Evolutionary conservation across 2,888 invertebrate genomes (phyloP), one percentile per base, ranked within the genome.

Genomic region (Mechanitis messenoides): DNA sequence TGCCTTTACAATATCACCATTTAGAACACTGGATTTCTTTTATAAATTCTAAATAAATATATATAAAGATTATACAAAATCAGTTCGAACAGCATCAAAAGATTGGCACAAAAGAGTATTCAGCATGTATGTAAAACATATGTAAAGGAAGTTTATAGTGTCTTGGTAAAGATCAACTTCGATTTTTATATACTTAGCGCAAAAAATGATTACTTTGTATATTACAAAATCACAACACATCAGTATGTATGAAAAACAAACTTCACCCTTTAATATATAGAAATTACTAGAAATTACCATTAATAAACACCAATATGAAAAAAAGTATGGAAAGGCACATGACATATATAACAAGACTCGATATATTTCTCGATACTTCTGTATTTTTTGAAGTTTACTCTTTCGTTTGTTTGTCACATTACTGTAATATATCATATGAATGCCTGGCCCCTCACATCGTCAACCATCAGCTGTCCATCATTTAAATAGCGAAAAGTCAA

Each of bases 91-190:
- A 67, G 70, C 70, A 74, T 70, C 69, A 65, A 33, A 66, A 69
- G 74, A 74, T 85, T 86, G 85, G 84, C 86, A 86, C 86, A 74
- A 77, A 77, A 81, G 84, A 85, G 84, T 84, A 83, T 84, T 81
- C 69, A 75, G 74, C 76, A 69, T 20, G 20, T 20, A 63, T 73
- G 47, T 74, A 70, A 61, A 69, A 76, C 72, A 56, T 58, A 45
- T 50, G 47, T 42, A 45, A 33, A 46, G 12, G 61, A 70, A 31
- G 11, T 46, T 47, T 28, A 4, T 3, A 47, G n/a, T n/a, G 47
- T 47, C 20, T 47, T 20, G n/a, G n/a, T 47, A n/a, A 20, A 35
- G 35, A 35, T 1, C 47, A 47, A 47, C 20, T 47, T 47, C n/a
- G 28, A 47, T n/a, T 6, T n/a, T 28, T n/a, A 47, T 47, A 47